Evolutionary conservation across 2,113 vertebrate species (phyloP).

Genomic region (Eurystomus gularis): DNA sequence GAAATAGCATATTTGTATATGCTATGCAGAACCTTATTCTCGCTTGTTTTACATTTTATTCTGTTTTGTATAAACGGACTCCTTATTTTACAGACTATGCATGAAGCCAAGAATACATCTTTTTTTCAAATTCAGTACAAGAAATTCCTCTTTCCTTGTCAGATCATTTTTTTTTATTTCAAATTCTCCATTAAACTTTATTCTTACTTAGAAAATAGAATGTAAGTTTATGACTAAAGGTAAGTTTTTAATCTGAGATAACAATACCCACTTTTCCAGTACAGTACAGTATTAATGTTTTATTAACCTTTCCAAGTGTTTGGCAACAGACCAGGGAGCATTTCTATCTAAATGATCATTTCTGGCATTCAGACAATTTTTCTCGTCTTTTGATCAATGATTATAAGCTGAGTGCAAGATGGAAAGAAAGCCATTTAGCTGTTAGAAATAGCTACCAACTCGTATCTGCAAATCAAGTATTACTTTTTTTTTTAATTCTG

Average conservation of each 20-base stretch:
- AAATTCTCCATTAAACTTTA: not conserved
- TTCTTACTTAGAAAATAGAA: not conserved
- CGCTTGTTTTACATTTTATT: not conserved
- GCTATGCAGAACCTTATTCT: not conserved
- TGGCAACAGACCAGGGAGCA: not conserved
- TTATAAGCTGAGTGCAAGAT: not conserved
- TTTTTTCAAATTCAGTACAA: not conserved
- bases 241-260: not conserved
- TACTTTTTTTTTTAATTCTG: not conserved
- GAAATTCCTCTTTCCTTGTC: not conserved
- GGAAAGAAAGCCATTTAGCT: not conserved
- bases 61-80: not conserved
- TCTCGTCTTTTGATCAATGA: not conserved
- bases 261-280: not conserved
- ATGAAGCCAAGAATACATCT: not conserved
- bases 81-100: not conserved
- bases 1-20: not conserved
- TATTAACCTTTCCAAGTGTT: not conserved
- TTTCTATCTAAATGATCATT: not conserved
- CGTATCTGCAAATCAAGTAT: not conserved
- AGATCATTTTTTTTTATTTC: constrained; percentile 31
- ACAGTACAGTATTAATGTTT: not conserved
- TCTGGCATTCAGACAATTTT: not conserved
- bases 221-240: not conserved
- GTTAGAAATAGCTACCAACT: not conserved